phyloP scores from a whole-genome alignment of 2,888 invertebrate genomes.

The Macrosiphum euphorbiae region DNA sequence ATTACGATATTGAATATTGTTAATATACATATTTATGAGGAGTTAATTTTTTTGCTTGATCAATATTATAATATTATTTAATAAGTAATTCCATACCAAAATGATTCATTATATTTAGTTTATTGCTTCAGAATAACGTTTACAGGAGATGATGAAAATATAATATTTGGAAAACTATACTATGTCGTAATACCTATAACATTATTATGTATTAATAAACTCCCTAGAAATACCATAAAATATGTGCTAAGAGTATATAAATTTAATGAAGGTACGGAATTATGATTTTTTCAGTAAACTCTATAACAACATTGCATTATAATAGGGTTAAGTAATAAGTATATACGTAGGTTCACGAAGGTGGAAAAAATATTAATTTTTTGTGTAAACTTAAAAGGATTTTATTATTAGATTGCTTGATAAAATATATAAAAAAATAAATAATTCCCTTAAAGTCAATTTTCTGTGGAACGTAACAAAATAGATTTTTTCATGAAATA shows the following conservation, averaged over 20 bases:
- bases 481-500: background rate
- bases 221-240: background rate
- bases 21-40: background rate
- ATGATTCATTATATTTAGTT: background rate
- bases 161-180: background rate
- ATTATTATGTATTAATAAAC: background rate
- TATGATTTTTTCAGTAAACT: background rate
- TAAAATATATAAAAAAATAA: background rate
- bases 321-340: conserved; percentile 2
- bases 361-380: conserved; percentile 10
- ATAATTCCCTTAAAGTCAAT: conserved; percentile 4
- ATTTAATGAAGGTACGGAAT: background rate
- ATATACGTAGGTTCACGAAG: background rate
- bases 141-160: background rate
- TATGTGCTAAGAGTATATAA: background rate
- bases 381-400: background rate
- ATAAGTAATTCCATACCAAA: background rate
- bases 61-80: background rate
- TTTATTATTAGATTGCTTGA: conserved; percentile 31
- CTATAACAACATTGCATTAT: background rate
- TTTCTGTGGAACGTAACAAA: background rate
- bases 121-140: background rate
- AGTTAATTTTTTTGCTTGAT: background rate
- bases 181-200: background rate
- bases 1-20: conserved; percentile 8